Evolutionary conservation across 1,140 invertebrate species (phyloP), one percentile per base, ranked within the genome.

Genomic region (Papilio polyxenes): DNA sequence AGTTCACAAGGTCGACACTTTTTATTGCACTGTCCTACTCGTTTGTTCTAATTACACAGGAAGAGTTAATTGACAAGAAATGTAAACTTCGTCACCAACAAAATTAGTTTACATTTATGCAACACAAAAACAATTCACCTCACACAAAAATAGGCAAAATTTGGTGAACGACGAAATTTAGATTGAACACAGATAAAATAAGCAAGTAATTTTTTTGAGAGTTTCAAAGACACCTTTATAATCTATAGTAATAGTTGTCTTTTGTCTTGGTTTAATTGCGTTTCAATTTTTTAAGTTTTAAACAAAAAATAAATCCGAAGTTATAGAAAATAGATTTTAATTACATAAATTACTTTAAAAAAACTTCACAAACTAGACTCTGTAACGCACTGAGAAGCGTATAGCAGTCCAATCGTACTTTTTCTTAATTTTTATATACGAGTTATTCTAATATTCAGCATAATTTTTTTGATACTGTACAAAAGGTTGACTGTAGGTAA

Each of bases 1-100:
- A 37, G 31, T 72, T 37, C 84, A 87, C 90, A 92, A 93, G 89
- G 90, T 93, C 92, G 89, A 87, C 87, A 85, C 59, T 82, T 87
- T 80, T 82, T 80, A 69, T 80, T 80, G 78, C 78, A 62, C 78
- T 49, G 37, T 80, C 40, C 78, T 23, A 77, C 11, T 77, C 7
- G 37, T 69, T 69, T 69, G 48, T 80, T 80, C 56, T 23, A 80
- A 80, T 80, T 80, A 51, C 40, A 80, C 44, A 80, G 78, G 78
- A 80, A 69, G 44, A 48, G 13, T 80, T 80, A 80, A 80, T 80
- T 80, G 48, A 80, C 78, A 44, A 44, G 37, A 59, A 59, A 79
- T 62, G 31, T 79, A 59, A 62, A n/a, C 53, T 40, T 65, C 31
- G 44, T 59, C 37, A 79, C 37, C 56, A 79, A 79, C 17, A 59